These are phyloP conservation scores for Lampris megalopsis DNA, from an alignment of 2,113 vertebrate genomes.

Conservation along the genomic window DNA sequence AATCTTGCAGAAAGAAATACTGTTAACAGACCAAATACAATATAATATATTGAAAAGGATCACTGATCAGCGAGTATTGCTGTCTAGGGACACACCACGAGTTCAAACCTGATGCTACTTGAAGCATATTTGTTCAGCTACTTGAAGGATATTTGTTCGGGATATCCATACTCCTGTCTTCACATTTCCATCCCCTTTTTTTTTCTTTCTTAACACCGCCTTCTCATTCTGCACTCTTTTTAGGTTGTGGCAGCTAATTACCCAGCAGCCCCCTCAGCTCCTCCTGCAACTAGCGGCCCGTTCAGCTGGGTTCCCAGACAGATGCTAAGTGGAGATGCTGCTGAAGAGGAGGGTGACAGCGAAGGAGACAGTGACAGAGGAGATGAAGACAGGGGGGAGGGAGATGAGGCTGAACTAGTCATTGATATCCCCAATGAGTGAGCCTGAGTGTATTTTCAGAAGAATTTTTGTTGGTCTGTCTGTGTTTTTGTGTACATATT, in stretches of 20 bases:
- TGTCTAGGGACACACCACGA: slow-evolving; percentile 17
- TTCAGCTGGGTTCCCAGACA: slow-evolving; percentile 87
- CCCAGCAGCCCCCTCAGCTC: slow-evolving; percentile 66
- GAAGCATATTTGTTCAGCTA: slow-evolving; percentile 20
- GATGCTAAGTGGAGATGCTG: slow-evolving; percentile 84
- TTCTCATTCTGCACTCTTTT: background rate
- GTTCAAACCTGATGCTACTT: slow-evolving; percentile 12
- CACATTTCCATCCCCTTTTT: background rate
- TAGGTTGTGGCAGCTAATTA: slow-evolving; percentile 83
- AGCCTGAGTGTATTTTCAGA: slow-evolving; percentile 37
- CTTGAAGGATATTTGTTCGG: slow-evolving; percentile 21
- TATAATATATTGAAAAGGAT: background rate
- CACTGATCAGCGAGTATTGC: background rate
- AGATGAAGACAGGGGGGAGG: slow-evolving; percentile 84
- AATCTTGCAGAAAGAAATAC: background rate
- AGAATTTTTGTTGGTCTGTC: slow-evolving; percentile 30
- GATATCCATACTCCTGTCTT: slow-evolving; percentile 12
- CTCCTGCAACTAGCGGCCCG: slow-evolving; percentile 68
- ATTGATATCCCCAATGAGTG: slow-evolving; percentile 87
- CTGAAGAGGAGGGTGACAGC: slow-evolving; percentile 84
- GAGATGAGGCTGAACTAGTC: slow-evolving; percentile 84
- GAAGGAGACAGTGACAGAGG: slow-evolving; percentile 83
- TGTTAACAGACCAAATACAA: no score
- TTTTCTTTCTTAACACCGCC: background rate
- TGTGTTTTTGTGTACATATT: slow-evolving; percentile 1